Evolutionary conservation across 1,140 invertebrate species (phyloP).

Genomic region (Drosophila saltans): DNA sequence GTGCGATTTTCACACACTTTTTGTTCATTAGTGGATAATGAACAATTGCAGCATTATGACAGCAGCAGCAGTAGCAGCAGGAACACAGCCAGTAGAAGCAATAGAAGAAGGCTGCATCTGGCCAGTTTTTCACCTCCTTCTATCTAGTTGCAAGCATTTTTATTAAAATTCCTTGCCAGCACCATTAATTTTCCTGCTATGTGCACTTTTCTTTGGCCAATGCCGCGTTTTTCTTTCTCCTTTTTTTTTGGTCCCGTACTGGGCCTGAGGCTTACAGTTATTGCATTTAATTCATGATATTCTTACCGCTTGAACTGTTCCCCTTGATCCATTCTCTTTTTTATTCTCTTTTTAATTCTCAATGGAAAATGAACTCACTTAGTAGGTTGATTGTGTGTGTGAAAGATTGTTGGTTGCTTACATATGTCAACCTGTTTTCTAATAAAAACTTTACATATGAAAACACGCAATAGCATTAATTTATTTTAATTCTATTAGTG

Average conservation of each 20-base stretch:
- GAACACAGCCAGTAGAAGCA: constrained; percentile 23
- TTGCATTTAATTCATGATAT: constrained; percentile 53
- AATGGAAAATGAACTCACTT: not conserved
- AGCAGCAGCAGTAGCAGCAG: constrained; percentile 47
- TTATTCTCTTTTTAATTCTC: constrained; percentile 6
- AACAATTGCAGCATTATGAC: constrained; percentile 82
- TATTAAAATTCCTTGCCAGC: constrained; percentile 77
- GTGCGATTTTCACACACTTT: constrained; percentile 73
- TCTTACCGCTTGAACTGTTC: constrained; percentile 25
- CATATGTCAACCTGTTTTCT: too few relatives aligned
- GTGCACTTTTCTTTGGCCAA: constrained; percentile 44
- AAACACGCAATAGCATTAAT: too few relatives aligned
- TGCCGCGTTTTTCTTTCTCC: constrained; percentile 17
- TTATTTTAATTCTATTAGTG: too few relatives aligned
- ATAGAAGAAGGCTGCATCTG: constrained; percentile 56
- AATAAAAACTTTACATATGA: too few relatives aligned
- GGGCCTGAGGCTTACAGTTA: constrained; percentile 30
- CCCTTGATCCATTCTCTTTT: not conserved
- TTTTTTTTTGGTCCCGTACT: constrained; percentile 21
- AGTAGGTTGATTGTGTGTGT: too few relatives aligned
- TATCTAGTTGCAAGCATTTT: constrained; percentile 77
- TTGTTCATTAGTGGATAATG: constrained; percentile 82
- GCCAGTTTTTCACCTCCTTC: constrained; percentile 73
- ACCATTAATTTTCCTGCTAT: constrained; percentile 78
- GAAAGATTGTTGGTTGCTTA: too few relatives aligned